Conservation (phyloP, 2,113 vertebrate species). For the Tamias sibiricus region DNA sequence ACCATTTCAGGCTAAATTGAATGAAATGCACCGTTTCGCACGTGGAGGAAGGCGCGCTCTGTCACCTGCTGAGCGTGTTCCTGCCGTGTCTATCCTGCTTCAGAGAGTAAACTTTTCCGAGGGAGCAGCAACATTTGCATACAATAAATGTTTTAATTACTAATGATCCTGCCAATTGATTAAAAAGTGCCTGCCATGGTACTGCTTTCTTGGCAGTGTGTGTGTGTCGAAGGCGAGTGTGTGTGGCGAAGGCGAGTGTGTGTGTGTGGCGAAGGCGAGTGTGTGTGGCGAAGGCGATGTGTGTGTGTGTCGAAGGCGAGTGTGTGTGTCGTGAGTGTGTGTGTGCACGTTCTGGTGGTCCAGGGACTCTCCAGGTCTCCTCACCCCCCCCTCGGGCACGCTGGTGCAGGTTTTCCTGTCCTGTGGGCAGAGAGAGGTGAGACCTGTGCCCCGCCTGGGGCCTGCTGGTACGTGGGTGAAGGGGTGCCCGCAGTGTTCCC, state of each 20-base stretch:
- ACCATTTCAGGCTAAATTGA: neutral
- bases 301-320: too few species aligned
- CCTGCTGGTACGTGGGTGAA: neutral
- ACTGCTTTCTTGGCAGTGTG: slow-evolving; percentile 35
- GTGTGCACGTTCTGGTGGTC: slow-evolving; percentile 10
- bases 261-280: too few species aligned
- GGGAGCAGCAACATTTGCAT: slow-evolving; percentile 29
- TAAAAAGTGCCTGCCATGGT: slow-evolving; percentile 67
- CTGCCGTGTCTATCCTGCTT: neutral
- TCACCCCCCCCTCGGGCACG: slow-evolving; percentile 41
- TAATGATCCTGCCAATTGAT: slow-evolving; percentile 68
- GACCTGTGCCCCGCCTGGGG: fast-evolving
- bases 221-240: too few species aligned
- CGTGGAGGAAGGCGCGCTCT: neutral
- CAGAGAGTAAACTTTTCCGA: slow-evolving; percentile 39
- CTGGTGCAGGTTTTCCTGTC: neutral
- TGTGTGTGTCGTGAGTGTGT: too few species aligned
- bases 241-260: too few species aligned
- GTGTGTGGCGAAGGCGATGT: too few species aligned
- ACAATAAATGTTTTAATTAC: slow-evolving; percentile 61
- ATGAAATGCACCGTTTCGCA: neutral
- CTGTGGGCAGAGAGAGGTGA: neutral
- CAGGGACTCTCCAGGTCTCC: slow-evolving; percentile 36
- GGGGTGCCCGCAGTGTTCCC: neutral
- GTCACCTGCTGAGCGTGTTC: too few species aligned